phyloP scores from a whole-genome alignment of 1,140 invertebrate genomes.

The Cydia amplana region DNA sequence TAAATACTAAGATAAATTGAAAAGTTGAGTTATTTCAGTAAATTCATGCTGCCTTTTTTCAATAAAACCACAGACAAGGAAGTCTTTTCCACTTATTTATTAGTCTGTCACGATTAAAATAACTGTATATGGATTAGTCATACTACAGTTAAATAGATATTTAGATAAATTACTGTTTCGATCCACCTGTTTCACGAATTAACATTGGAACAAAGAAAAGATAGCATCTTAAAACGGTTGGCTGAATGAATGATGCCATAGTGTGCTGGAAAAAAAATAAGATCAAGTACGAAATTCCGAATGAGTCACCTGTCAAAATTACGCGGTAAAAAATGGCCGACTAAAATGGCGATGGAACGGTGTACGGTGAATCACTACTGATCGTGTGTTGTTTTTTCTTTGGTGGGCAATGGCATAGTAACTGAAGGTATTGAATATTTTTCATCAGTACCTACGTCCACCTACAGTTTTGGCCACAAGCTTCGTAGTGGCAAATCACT shows the following conservation, averaged over 20 bases:
- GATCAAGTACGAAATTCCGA: constrained; percentile 53
- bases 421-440: constrained; percentile 23
- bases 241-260: constrained; percentile 21
- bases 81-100: constrained; percentile 27
- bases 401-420: background rate
- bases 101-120: constrained; percentile 25
- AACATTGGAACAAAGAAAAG: constrained; percentile 5
- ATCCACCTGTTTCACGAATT: constrained; percentile 23
- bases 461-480: background rate
- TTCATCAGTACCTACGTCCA: background rate
- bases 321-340: constrained; percentile 54
- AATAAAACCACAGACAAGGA: constrained; percentile 20
- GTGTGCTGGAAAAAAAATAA: constrained; percentile 36
- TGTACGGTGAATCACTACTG: constrained; percentile 40
- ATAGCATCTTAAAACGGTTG: constrained; percentile 16
- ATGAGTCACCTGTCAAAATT: constrained; percentile 69
- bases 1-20: background rate
- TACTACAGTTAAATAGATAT: constrained; percentile 19
- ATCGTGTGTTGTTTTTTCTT: background rate
- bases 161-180: constrained; percentile 8
- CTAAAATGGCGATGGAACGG: constrained; percentile 44
- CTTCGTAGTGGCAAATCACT: no score
- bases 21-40: constrained; percentile 11
- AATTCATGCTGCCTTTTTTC: constrained; percentile 19
- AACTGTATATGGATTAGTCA: constrained; percentile 25